These are phyloP conservation scores for Octopus sinensis DNA, from an alignment of 1,140 invertebrate species.

Conservation along the genomic window DNA sequence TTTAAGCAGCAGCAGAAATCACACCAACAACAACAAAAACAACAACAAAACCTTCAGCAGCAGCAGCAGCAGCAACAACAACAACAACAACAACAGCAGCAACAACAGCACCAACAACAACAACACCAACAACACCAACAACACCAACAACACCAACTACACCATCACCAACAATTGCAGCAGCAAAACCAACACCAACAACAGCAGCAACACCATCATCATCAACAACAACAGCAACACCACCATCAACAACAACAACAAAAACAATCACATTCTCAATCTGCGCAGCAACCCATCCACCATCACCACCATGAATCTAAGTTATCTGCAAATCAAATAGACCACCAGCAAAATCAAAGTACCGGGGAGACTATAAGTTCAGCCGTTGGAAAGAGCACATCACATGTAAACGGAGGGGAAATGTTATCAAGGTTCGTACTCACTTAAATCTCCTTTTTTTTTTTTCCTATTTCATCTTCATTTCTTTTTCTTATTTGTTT, in stretches of 20 bases:
- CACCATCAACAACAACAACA: background rate
- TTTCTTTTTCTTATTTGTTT: background rate
- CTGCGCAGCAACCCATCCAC: too few relatives aligned
- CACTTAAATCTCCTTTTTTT: background rate
- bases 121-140: background rate
- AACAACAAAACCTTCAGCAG: constrained; percentile 31
- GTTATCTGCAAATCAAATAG: constrained; percentile 3
- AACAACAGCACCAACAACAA: background rate
- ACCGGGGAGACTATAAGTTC: constrained; percentile 17
- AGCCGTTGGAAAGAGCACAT: constrained; percentile 14
- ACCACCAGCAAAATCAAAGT: background rate
- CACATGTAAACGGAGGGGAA: constrained; percentile 43
- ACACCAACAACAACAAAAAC: constrained; percentile 36
- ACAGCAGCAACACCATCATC: background rate
- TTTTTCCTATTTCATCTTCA: background rate
- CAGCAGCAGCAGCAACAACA: constrained; percentile 9
- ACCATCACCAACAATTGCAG: constrained; percentile 11
- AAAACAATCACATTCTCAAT: background rate
- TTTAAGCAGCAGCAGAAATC: constrained; percentile 81
- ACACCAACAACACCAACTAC: background rate
- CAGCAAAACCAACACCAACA: constrained; percentile 30
- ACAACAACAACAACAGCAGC: background rate
- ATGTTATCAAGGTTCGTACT: constrained; percentile 41
- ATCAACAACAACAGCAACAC: background rate
- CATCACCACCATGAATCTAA: background rate